Base-by-base conservation (phyloP, 1,140 invertebrate genomes). In the Rhopalosiphum padi region DNA sequence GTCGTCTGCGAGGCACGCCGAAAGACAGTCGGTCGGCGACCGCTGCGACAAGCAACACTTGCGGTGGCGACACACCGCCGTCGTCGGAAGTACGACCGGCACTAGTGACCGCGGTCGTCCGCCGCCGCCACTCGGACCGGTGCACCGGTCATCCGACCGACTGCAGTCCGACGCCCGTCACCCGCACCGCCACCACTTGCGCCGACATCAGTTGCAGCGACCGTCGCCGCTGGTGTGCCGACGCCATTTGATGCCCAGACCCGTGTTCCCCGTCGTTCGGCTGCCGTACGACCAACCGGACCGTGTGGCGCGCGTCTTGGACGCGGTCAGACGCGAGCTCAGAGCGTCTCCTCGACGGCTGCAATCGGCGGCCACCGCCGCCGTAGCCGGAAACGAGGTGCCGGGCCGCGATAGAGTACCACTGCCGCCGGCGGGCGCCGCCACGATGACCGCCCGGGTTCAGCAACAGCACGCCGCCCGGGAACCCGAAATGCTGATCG, bases 221-320 rank as follows among this genome's bases (percentile, higher is more conserved):
- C 91, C 68, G 41, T 55, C 51, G 35, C 68, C 91, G 30, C n/a
- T 92, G 46, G 91, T 92, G 60, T 92, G 91, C 22, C 91, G 91
- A 77, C 91, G 91, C 77, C 77, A 77, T 53, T 92, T 92, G 91
- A 92, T 92, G 91, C 91, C 77, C 77, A 92, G 77, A 23, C 91
- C 91, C 35, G 91, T 92, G 30, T 92, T 51, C 11, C 91, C 91
- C 7, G 35, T 92, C 23, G 91, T 92, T 37, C 41, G 77, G n/a
- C 68, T 92, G 48, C 91, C 91, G 22, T 92, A 92, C 91, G 91
- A 92, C 35, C 60, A 35, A 92, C 91, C 91, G n/a, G 41, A 77
- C 22, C n/a, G 43, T 15, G 91, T 92, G 30, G 48, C 30, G 4
- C 91, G 91, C 43, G n/a, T 92, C 25, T 43, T 92, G n/a, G 91